Evolutionary conservation across 2,797 vertebrate species (phyloP), one percentile per base, ranked within the genome.

Genomic region (Pseudochaenichthys georgianus): DNA sequence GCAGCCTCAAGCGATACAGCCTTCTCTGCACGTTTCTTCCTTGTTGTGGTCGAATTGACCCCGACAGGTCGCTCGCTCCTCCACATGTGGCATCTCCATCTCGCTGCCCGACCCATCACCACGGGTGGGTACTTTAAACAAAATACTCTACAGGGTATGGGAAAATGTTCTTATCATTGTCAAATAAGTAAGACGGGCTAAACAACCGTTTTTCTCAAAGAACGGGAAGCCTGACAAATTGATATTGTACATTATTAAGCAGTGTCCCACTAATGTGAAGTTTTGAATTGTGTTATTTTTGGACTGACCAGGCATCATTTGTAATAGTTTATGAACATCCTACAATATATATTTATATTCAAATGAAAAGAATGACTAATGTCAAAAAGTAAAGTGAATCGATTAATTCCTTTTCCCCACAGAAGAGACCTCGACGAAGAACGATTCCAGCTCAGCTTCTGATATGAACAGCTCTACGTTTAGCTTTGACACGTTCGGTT

Each of bases 31-130:
- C 96, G 96, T 41, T 99, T 99, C 91, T 99, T 97, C 89, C 94
- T 99, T 74, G 96, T 99, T 88, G 97, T 98, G 80, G 93, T 99
- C 59, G 98, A 99, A 80, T 92, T 93, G 52, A 93, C 94, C 11
- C 91, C 94, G 64, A 92, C 91, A 3, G 96, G 92, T 51, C 90
- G 58, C 63, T 98, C 98, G 0, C 73, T 97, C n/a, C 91, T 99
- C 42, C 97, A 96, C 83, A 99, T 99, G 98, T 99, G 98, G 98
- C 95, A 97, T 90, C 96, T 99, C 38, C 96, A 98, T 88, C 95
- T 99, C 82, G 95, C 94, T 61, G 98, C 98, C 31, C 80, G 92
- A 73, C 97, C 97, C 3, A 94, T 97, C 70, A 95, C 94, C 21
- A 72, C 96, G 84, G 97, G 98, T 99, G 90, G 70, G 97, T 94